A percentile compares a stretch with the other conserved stretches of the same genome.
phyloP scores from a whole-genome alignment of 2,113 vertebrate species.

The Callocephalon fimbriatum region DNA sequence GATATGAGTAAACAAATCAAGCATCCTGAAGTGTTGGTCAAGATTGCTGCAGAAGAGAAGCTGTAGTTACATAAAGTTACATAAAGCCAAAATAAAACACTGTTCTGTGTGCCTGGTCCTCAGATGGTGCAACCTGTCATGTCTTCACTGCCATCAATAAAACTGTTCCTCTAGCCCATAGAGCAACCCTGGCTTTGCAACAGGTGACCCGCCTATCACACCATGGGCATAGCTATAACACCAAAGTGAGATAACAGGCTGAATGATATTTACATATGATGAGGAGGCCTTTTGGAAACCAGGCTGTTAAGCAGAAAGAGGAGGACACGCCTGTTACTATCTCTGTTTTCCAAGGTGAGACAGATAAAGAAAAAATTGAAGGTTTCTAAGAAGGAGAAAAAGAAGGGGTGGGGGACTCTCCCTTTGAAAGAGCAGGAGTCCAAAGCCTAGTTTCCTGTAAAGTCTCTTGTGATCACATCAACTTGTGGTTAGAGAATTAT shows the following conservation, averaged over 20 bases:
- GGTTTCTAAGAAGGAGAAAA: conserved; percentile 57
- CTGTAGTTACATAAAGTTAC: conserved; percentile 6
- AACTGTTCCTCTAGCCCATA: not conserved
- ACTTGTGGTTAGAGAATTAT: not conserved
- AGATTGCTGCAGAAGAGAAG: conserved; percentile 26
- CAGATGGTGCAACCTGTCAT: not conserved
- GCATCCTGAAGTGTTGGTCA: not conserved
- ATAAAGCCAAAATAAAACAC: conserved; percentile 36
- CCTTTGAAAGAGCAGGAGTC: not conserved
- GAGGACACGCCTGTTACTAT: conserved; percentile 37
- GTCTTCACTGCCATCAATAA: not conserved
- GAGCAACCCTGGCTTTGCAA: not conserved
- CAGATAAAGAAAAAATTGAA: conserved; percentile 10
- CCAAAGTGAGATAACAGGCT: not conserved
- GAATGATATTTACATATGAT: conserved; percentile 10
- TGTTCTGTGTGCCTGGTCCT: not conserved
- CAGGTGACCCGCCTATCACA: conserved; percentile 40
- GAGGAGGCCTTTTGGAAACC: conserved; percentile 43
- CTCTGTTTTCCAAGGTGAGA: conserved; percentile 67
- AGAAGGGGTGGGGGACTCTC: conserved; percentile 46
- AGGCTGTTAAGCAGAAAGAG: conserved; percentile 26
- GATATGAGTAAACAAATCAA: not conserved
- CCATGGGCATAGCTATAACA: not conserved
- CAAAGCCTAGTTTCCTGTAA: conserved; percentile 3
- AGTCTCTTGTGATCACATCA: not conserved